These are phyloP conservation scores for Amphipoea oculea DNA, from an alignment of 2,888 invertebrate species.

Conservation along the genomic window DNA sequence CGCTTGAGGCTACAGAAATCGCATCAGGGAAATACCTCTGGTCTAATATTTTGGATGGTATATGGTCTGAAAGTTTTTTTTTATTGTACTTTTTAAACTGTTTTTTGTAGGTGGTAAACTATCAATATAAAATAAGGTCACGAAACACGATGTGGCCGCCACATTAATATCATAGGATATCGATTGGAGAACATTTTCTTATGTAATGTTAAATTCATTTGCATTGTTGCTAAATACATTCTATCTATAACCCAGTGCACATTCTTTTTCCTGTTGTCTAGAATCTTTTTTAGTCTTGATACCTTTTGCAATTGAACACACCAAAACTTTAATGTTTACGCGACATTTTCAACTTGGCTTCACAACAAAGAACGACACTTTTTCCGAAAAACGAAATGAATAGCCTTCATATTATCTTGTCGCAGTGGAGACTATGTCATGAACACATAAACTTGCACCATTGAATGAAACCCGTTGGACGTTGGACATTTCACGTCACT, in stretches of 20 bases:
- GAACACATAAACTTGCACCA: conserved; percentile 41
- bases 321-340: background rate
- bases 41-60: background rate
- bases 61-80: no score
- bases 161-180: background rate
- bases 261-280: background rate
- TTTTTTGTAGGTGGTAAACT: background rate
- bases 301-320: background rate
- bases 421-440: conserved; percentile 10
- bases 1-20: background rate
- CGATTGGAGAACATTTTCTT: background rate
- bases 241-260: no score
- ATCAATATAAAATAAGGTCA: background rate
- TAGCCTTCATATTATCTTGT: conserved; percentile 21
- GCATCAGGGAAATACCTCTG: accelerated
- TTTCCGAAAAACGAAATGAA: conserved; percentile 23
- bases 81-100: background rate
- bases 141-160: no score
- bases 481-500: conserved; percentile 39
- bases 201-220: background rate
- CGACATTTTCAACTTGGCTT: conserved; percentile 4
- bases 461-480: conserved; percentile 44
- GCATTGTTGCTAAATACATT: background rate
- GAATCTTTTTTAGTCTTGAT: background rate
- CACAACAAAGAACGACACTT: conserved; percentile 9